Conservation (phyloP, 2,888 invertebrate species). For the Zelleria hepariella region DNA sequence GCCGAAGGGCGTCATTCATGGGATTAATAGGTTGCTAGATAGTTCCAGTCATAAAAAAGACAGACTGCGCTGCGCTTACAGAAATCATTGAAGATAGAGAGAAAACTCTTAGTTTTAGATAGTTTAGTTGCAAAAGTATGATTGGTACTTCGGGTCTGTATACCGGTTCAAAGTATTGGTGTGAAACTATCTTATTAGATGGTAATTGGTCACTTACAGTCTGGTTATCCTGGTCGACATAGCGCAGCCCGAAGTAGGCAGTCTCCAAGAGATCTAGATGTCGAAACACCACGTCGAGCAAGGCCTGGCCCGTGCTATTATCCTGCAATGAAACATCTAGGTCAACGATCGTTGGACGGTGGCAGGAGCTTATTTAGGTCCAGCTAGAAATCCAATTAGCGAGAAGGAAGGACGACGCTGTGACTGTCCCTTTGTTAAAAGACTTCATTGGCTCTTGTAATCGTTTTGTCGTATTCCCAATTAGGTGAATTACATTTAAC, state of each 20-base stretch:
- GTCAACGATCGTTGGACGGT: not conserved
- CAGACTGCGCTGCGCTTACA: no score
- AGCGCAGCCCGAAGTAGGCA: slow-evolving; percentile 95
- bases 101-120: no score
- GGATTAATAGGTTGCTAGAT: no score
- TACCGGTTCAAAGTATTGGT: no score
- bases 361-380: not conserved
- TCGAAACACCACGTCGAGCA: slow-evolving; percentile 92
- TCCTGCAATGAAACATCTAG: slow-evolving; percentile 74
- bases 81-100: no score
- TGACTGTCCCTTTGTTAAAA: not conserved
- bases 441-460: not conserved
- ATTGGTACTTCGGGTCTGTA: no score
- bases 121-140: no score
- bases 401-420: not conserved
- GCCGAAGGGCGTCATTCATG: no score
- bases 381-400: not conserved
- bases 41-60: no score
- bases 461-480: not conserved
- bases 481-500: no score
- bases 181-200: not conserved
- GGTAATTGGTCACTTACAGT: slow-evolving; percentile 77
- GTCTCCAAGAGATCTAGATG: slow-evolving; percentile 96
- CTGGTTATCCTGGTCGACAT: slow-evolving; percentile 93
- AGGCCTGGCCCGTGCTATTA: slow-evolving; percentile 89